phyloP scores from a whole-genome alignment of 1,140 invertebrate genomes.

The Penaeus chinensis region DNA sequence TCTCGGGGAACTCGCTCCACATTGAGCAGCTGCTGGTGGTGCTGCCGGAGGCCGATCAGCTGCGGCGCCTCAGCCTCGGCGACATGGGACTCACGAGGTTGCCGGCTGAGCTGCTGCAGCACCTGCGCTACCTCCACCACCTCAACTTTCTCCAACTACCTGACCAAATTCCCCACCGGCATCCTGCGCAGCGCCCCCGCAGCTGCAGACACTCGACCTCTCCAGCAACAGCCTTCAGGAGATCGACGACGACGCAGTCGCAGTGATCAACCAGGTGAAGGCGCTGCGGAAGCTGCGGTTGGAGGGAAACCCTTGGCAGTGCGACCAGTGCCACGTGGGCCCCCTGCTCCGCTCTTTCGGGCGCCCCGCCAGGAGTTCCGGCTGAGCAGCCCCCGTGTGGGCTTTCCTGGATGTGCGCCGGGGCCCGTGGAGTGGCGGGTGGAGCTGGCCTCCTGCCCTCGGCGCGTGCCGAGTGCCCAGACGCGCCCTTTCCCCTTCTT shows the following conservation, averaged over 20 bases:
- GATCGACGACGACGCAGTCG: conserved; percentile 72
- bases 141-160: conserved; percentile 73
- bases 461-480: conserved; percentile 50
- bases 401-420: conserved; percentile 62
- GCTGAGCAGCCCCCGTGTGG: conserved; percentile 60
- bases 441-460: conserved; percentile 66
- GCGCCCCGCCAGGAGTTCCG: conserved; percentile 62
- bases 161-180: conserved; percentile 72
- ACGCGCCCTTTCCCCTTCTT: conserved; percentile 32
- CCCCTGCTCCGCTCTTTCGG: conserved; percentile 65
- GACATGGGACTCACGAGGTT: conserved; percentile 71
- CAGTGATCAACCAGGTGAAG: conserved; percentile 70
- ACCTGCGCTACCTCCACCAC: conserved; percentile 70
- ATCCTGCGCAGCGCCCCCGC: conserved; percentile 71
- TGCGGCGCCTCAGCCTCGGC: conserved; percentile 73
- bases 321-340: conserved; percentile 73
- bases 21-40: conserved; percentile 69
- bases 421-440: conserved; percentile 55
- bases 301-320: conserved; percentile 77
- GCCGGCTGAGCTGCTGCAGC: conserved; percentile 71
- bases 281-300: conserved; percentile 69
- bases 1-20: conserved; percentile 77
- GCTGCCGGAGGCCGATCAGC: conserved; percentile 72
- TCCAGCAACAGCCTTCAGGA: conserved; percentile 75
- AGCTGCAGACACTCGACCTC: conserved; percentile 74